Evolutionary conservation across 2,113 vertebrate genomes (phyloP), one percentile per base, ranked within the genome.

Genomic region (Candoia aspera): DNA sequence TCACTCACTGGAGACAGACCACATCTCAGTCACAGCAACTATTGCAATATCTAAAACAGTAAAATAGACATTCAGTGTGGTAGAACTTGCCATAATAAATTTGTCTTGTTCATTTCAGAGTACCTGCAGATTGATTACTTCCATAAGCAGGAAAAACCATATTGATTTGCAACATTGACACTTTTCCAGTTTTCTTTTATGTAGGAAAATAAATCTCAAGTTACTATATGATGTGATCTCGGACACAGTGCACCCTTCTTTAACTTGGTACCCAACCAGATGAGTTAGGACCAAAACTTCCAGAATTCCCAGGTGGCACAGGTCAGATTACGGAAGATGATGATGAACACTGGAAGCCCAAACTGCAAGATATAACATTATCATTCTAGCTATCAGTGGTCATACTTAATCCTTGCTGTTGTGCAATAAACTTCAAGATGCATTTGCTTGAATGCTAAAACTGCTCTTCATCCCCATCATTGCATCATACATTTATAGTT

Each of bases 401-500:
- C 37, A 92, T 90, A 91, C 91, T 64, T 59, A 19, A 86, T 19
- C 4, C 46, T 62, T 87, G 89, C 62, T 64, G 13, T 26, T 94
- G 88, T 17, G 90, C 26, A 24, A 17, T 29, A 37, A 49, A 91
- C 33, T 19, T 90, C n/a, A 57, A 6, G 29, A 29, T 92, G 62
- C 91, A 89, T 57, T 64, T 93, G 21, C 8, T 0, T 0, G 57
- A 53, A 46, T 60, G 57, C 42, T 55, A 88, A 73, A 6, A 92
- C 87, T 88, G 79, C 11, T 24, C 83, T 3, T 68, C 62, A 26
- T 53, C 59, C 15, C 24, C 57, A 6, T 53, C 86, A 26, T 12
- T 55, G 84, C 58, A 55, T 13, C 73, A 95, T 64, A 57, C 9
- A 90, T 54, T 24, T 95, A 86, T 59, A 84, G 62, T 64, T 93